phyloP scores from a whole-genome alignment of 1,140 invertebrate species.

The Leucophenga varia region DNA sequence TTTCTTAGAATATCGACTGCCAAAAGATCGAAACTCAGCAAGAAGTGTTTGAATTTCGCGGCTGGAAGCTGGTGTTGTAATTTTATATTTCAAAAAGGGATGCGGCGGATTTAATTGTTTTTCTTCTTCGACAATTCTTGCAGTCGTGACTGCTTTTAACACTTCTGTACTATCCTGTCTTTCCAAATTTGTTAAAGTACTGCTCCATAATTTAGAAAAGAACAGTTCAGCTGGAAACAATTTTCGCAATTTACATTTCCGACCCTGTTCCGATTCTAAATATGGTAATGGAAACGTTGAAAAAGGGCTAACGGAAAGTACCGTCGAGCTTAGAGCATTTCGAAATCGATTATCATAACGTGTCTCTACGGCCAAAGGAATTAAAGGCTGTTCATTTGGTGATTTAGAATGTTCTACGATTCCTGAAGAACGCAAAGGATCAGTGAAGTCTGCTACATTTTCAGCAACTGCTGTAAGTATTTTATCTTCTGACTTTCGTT shows the following conservation, averaged over 20 bases:
- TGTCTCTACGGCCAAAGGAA: slow-evolving; percentile 61
- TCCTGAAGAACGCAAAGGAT: slow-evolving; percentile 66
- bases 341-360: slow-evolving; percentile 71
- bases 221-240: slow-evolving; percentile 83
- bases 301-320: slow-evolving; percentile 85
- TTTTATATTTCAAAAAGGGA: slow-evolving; percentile 70
- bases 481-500: slow-evolving; percentile 58
- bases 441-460: slow-evolving; percentile 70
- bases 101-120: slow-evolving; percentile 59
- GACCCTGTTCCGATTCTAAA: slow-evolving; percentile 81
- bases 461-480: slow-evolving; percentile 58
- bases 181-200: slow-evolving; percentile 11
- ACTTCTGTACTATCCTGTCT: slow-evolving; percentile 30
- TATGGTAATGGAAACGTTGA: slow-evolving; percentile 83
- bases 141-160: slow-evolving; percentile 5
- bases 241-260: slow-evolving; percentile 71
- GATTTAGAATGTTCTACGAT: slow-evolving; percentile 8
- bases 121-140: slow-evolving; percentile 29
- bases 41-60: slow-evolving; percentile 71
- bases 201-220: slow-evolving; percentile 65
- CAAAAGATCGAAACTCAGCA: slow-evolving; percentile 83
- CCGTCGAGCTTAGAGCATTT: slow-evolving; percentile 71
- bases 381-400: slow-evolving; percentile 19
- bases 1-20: slow-evolving; percentile 65
- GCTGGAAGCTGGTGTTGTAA: slow-evolving; percentile 67